These are phyloP conservation scores for Timema cristinae DNA, from an alignment of 2,888 invertebrate species.

Conservation along the genomic window DNA sequence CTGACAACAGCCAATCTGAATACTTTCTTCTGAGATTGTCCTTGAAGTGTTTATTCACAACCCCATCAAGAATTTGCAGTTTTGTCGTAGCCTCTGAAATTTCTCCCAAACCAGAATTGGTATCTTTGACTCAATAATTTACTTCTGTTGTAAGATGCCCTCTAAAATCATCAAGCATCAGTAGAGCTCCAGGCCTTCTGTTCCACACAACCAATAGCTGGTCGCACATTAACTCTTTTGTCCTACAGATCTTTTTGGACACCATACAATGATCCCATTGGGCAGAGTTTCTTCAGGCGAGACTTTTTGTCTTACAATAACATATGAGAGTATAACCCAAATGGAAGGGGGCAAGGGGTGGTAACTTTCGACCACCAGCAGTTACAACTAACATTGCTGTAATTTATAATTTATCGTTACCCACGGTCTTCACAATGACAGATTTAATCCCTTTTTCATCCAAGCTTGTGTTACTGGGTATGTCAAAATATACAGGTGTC, in stretches of 20 bases:
- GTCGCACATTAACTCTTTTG: constrained; percentile 26
- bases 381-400: constrained; percentile 10
- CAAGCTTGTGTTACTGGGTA: constrained; percentile 21
- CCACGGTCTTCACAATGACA: constrained; percentile 8
- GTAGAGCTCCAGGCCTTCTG: constrained; percentile 26
- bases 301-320: constrained; percentile 23
- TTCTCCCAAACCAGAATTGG: constrained; percentile 21
- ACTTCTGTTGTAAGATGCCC: constrained; percentile 26
- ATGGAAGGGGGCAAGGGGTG: background rate
- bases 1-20: constrained; percentile 23
- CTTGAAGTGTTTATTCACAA: constrained; percentile 26
- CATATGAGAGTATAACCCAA: background rate
- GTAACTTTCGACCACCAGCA: constrained; percentile 18
- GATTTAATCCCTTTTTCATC: constrained; percentile 19
- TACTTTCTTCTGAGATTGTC: constrained; percentile 16
- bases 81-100: constrained; percentile 26
- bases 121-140: constrained; percentile 10
- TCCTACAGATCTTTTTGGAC: constrained; percentile 30
- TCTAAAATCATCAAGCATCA: constrained; percentile 26
- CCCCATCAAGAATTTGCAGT: background rate
- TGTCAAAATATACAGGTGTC: constrained; percentile 19
- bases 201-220: constrained; percentile 29
- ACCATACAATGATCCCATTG: constrained; percentile 23
- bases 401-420: constrained; percentile 15
- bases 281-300: constrained; percentile 10